Conservation (phyloP, 2,888 invertebrate species). For the Hybos culiciformis region DNA sequence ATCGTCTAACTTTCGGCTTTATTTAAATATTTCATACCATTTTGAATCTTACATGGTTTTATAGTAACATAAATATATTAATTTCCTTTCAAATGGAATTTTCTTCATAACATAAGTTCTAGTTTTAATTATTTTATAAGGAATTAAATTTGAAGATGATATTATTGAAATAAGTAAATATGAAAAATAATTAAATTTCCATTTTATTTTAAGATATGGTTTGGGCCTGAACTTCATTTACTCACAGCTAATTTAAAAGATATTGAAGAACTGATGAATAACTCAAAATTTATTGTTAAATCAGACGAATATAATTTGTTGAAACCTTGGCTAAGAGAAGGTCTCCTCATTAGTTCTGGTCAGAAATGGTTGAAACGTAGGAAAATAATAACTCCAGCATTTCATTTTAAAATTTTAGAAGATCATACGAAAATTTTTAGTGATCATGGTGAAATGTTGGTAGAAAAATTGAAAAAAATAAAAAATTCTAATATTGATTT, state of each 20-base stretch:
- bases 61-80: too few relatives aligned
- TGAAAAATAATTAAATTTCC: too few relatives aligned
- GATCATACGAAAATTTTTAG: slow-evolving; percentile 53
- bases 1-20: too few relatives aligned
- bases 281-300: neutral
- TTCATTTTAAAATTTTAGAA: slow-evolving; percentile 59
- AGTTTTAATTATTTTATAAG: too few relatives aligned
- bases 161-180: too few relatives aligned
- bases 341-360: slow-evolving; percentile 24
- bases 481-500: slow-evolving; percentile 39
- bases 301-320: slow-evolving; percentile 21
- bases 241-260: slow-evolving; percentile 23
- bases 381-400: slow-evolving; percentile 56
- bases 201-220: slow-evolving; percentile 31
- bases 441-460: slow-evolving; percentile 42
- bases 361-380: slow-evolving; percentile 47
- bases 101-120: too few relatives aligned
- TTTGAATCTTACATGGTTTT: too few relatives aligned
- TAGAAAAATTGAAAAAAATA: slow-evolving; percentile 29
- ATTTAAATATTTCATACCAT: too few relatives aligned
- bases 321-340: slow-evolving; percentile 26
- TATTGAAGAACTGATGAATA: slow-evolving; percentile 19
- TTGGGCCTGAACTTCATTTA: slow-evolving; percentile 28
- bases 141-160: too few relatives aligned
- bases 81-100: too few relatives aligned